These are phyloP conservation scores for Palythoa heliodiscus DNA, from an alignment of 92 coral and sea anemone species.

Conservation along the genomic window DNA sequence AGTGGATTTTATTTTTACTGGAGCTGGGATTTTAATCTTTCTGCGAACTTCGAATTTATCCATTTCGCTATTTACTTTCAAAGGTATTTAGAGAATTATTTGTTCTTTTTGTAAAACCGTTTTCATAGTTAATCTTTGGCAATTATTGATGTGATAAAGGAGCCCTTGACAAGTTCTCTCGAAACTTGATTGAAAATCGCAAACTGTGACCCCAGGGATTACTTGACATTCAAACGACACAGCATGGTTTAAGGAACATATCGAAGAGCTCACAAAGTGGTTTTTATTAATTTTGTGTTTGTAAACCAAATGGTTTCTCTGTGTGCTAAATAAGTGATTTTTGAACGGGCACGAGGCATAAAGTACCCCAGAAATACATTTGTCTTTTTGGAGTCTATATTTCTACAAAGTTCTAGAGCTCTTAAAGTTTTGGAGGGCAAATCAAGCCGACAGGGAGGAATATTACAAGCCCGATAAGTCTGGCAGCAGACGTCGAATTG, in stretches of 20 bases:
- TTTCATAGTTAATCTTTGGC: conserved; percentile 27
- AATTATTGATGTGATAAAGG: conserved; percentile 2
- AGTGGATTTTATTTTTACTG: not conserved
- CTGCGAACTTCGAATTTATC: not conserved
- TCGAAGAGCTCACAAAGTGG: not conserved
- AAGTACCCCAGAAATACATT: not conserved
- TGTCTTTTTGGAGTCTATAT: not conserved
- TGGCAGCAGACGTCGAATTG: not conserved
- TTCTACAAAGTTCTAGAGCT: not conserved
- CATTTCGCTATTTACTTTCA: not conserved
- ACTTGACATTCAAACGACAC: not conserved
- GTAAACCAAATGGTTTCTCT: not conserved
- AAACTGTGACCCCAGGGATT: conserved; percentile 39
- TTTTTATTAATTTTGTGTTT: not conserved
- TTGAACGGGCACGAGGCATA: not conserved
- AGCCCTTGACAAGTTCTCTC: not conserved
- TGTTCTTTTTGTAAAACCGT: conserved; percentile 9
- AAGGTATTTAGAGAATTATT: not conserved
- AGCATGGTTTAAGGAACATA: not conserved
- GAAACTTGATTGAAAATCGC: conserved; percentile 3
- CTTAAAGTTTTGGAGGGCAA: not conserved
- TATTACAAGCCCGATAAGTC: not conserved
- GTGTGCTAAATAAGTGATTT: not conserved
- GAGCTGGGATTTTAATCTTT: not conserved
- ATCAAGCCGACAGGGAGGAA: not conserved